Conservation (phyloP, 2,797 vertebrate species). For the Mus spretus region DNA sequence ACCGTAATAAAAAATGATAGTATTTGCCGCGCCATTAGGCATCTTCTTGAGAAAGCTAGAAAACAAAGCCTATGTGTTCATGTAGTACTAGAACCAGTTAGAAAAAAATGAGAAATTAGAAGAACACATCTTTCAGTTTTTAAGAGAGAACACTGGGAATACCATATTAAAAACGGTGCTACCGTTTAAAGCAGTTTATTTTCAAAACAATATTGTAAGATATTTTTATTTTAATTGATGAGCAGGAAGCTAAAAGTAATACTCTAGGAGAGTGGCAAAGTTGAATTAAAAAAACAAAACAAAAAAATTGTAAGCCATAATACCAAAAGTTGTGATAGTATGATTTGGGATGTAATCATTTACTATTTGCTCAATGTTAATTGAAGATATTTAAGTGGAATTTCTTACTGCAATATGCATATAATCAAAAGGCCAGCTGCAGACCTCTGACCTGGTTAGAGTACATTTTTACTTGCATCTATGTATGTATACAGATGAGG, state of each 20-base stretch:
- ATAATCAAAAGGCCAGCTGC: neutral
- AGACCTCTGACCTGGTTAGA: neutral
- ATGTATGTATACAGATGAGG: neutral
- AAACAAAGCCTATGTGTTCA: neutral
- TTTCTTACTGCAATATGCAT: neutral
- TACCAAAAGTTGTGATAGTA: neutral
- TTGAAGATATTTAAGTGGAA: neutral
- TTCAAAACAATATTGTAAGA: neutral
- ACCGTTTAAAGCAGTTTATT: neutral
- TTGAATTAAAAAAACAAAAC: neutral
- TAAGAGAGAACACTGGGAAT: neutral
- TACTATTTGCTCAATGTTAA: neutral
- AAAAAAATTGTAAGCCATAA: neutral
- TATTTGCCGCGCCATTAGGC: neutral
- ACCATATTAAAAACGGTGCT: neutral
- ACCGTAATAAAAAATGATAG: neutral
- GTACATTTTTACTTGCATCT: too few species aligned
- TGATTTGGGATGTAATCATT: neutral
- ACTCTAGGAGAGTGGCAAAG: rapidly evolving
- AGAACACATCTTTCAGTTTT: neutral
- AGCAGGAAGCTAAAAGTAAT: neutral
- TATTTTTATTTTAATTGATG: neutral
- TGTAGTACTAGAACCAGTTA: neutral
- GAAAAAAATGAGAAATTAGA: neutral
- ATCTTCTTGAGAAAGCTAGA: neutral